These are phyloP conservation scores for Acropora tenuis DNA, from an alignment of 64 coral and sea anemone species.

Conservation along the genomic window DNA sequence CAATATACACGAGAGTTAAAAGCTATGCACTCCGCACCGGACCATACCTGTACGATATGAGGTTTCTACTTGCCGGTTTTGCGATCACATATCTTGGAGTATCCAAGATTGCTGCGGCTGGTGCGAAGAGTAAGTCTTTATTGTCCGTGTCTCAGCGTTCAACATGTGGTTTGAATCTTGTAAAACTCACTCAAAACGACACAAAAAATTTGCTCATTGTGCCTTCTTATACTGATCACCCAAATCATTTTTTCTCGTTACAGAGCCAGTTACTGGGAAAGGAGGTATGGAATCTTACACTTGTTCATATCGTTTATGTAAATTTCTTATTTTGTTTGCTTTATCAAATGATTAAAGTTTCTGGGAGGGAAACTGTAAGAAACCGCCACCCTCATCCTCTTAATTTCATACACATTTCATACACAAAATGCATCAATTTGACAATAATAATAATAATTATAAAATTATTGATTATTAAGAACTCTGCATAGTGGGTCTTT, in stretches of 20 bases:
- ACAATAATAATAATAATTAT: too few species aligned
- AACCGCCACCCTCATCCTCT: too few species aligned
- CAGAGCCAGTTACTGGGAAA: conserved; percentile 3
- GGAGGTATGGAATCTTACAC: background rate
- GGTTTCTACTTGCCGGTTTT: conserved; percentile 86
- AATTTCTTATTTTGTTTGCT: too few species aligned
- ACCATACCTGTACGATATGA: conserved; percentile 81
- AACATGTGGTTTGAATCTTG: too few species aligned
- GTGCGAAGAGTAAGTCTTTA: conserved; percentile 12
- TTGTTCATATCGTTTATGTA: background rate
- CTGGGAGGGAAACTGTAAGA: too few species aligned
- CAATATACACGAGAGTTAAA: conserved; percentile 50
- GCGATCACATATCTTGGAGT: conserved; percentile 77
- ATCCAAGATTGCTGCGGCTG: conserved; percentile 55
- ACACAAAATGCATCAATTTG: too few species aligned
- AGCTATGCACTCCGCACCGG: conserved; percentile 59
- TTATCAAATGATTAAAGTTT: too few species aligned
- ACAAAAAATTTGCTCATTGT: background rate
- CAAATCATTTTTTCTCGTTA: background rate
- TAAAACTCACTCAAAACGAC: background rate
- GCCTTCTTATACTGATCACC: background rate
- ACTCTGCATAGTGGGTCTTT: background rate
- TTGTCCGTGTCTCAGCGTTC: too few species aligned
- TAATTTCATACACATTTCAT: too few species aligned
- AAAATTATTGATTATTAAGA: too few species aligned